phyloP scores from a whole-genome alignment of 2,888 invertebrate genomes.

The Chrysotoxum bicinctum region DNA sequence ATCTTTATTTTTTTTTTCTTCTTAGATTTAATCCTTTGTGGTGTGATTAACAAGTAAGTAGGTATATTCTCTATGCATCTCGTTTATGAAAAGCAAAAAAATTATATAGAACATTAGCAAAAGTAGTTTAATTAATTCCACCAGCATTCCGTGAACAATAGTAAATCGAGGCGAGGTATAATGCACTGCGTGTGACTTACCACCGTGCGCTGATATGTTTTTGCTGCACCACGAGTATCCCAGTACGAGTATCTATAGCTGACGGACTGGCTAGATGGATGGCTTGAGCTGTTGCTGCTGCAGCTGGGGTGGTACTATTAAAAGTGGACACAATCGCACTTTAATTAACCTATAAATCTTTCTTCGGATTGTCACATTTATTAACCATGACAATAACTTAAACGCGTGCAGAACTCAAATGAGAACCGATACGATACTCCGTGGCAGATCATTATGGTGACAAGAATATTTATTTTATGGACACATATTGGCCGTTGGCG shows the following conservation, averaged over 20 bases:
- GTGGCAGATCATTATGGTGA: conserved; percentile 57
- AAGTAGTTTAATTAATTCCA: conserved; percentile 66
- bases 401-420: conserved; percentile 61
- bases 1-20: not conserved
- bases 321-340: conserved; percentile 58
- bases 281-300: not conserved
- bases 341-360: conserved; percentile 72
- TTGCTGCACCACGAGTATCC: not conserved
- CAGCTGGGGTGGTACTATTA: conserved; percentile 63
- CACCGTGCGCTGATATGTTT: not conserved
- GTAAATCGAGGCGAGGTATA: conserved; percentile 27
- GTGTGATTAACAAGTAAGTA: conserved; percentile 38
- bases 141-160: conserved; percentile 57
- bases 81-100: not conserved
- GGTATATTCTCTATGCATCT: conserved; percentile 47
- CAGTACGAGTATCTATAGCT: no score
- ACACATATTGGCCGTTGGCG: conserved; percentile 27
- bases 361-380: conserved; percentile 60
- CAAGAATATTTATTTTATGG: conserved; percentile 50
- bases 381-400: conserved; percentile 65
- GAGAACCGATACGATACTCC: conserved; percentile 28
- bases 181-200: conserved; percentile 50
- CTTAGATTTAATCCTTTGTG: conserved; percentile 56
- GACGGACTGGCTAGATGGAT: not conserved
- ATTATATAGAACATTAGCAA: not conserved